Evolutionary conservation across 2,888 invertebrate genomes (phyloP).

Genomic region (Uropetala carovei): DNA sequence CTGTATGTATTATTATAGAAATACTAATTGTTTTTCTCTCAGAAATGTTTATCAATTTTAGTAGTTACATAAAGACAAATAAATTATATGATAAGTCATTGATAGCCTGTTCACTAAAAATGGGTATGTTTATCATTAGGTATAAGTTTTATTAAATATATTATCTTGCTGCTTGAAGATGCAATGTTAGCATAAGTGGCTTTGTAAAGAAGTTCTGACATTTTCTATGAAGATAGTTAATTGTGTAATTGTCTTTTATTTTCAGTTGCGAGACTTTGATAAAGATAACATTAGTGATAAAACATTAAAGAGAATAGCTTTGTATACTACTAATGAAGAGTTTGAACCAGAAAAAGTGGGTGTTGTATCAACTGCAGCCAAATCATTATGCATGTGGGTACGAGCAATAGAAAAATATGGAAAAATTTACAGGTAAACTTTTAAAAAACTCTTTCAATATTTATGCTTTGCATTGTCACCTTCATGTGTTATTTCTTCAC

Average conservation of each 20-base stretch:
- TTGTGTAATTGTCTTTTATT: constrained; percentile 54
- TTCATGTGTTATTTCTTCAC: background rate
- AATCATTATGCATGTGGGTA: constrained; percentile 93
- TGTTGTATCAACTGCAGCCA: constrained; percentile 88
- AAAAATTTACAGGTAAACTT: constrained; percentile 86
- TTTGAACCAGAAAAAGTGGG: constrained; percentile 93
- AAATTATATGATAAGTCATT: no score
- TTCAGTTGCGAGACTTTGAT: constrained; percentile 87
- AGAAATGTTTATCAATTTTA: no score
- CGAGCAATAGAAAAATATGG: constrained; percentile 94
- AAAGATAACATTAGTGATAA: constrained; percentile 92
- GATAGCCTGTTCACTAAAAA: no score
- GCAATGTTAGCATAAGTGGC: no score
- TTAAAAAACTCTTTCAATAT: constrained; percentile 55
- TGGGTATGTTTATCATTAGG: no score
- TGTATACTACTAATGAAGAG: constrained; percentile 88
- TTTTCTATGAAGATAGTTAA: no score
- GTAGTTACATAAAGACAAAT: no score
- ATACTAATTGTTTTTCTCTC: no score
- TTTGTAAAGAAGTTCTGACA: no score
- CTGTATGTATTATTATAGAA: no score
- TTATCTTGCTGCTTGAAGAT: no score
- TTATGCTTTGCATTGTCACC: background rate
- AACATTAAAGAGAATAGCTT: constrained; percentile 87
- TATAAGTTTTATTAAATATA: no score